A percentile compares a stretch with the other conserved stretches of the same genome.
Evolutionary conservation across 2,888 invertebrate species (phyloP).

Genomic region (Chironomus tentans): DNA sequence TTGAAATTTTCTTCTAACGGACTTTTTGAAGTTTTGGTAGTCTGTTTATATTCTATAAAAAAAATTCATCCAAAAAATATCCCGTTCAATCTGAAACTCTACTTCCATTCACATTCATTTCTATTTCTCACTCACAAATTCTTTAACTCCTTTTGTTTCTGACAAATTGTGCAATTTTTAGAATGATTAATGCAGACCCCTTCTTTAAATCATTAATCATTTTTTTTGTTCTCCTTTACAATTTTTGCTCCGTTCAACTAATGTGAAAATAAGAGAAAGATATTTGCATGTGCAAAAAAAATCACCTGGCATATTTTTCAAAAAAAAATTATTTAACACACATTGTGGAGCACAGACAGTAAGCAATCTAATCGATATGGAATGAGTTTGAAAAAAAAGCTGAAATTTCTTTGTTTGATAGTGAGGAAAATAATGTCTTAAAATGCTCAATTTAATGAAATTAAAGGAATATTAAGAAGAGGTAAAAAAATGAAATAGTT

Average conservation of each 20-base stretch:
- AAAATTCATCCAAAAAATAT: background rate
- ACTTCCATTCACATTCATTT: background rate
- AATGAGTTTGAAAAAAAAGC: background rate
- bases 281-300: slow-evolving; percentile 1
- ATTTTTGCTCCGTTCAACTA: too few relatives aligned
- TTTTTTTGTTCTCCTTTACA: background rate
- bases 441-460: too few relatives aligned
- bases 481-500: too few relatives aligned
- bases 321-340: background rate
- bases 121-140: too few relatives aligned
- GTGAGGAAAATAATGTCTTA: too few relatives aligned
- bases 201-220: background rate
- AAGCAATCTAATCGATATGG: background rate
- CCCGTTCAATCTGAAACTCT: too few relatives aligned
- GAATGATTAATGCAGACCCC: background rate
- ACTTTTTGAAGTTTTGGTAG: too few relatives aligned
- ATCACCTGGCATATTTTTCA: background rate
- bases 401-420: too few relatives aligned
- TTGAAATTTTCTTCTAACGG: too few relatives aligned
- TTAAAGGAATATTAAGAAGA: too few relatives aligned
- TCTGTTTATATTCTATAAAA: too few relatives aligned
- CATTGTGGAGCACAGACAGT: background rate
- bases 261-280: background rate
- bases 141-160: background rate
- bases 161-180: slow-evolving; percentile 1